Evolutionary conservation across 2,888 invertebrate species (phyloP).

Genomic region (Ernsta delagoae): DNA sequence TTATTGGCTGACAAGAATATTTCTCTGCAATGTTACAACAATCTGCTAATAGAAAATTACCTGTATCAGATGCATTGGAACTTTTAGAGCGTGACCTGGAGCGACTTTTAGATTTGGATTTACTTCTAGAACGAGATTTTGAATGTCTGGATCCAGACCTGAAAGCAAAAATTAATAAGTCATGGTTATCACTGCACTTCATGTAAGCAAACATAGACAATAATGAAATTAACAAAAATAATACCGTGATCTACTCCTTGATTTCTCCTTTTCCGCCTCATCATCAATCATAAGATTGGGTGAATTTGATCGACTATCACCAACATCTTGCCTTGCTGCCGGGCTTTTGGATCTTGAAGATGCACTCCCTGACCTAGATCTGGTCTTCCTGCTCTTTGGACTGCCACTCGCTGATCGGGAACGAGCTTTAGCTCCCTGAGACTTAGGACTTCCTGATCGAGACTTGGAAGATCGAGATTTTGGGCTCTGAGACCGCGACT

Average conservation of each 20-base stretch:
- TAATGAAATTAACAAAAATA: too few species aligned
- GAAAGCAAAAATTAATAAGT: slow-evolving; percentile 36
- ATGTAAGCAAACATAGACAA: background rate
- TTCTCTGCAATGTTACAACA: too few species aligned
- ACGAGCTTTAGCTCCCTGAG: slow-evolving; percentile 53
- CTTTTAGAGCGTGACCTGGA: slow-evolving; percentile 75
- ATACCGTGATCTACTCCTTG: slow-evolving; percentile 60
- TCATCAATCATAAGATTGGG: slow-evolving; percentile 83
- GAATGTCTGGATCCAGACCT: slow-evolving; percentile 73
- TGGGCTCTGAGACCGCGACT: slow-evolving; percentile 56
- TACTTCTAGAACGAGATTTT: slow-evolving; percentile 71
- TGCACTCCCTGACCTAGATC: slow-evolving; percentile 60
- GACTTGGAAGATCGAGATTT: slow-evolving; percentile 57
- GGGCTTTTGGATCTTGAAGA: slow-evolving; percentile 70
- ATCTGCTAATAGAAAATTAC: slow-evolving; percentile 21
- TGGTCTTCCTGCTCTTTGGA: slow-evolving; percentile 63
- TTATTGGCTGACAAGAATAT: too few species aligned
- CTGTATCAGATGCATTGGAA: slow-evolving; percentile 65
- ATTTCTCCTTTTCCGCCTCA: slow-evolving; percentile 66
- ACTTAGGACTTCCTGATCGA: slow-evolving; percentile 62
- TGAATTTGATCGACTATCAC: slow-evolving; percentile 80
- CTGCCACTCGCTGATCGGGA: slow-evolving; percentile 77
- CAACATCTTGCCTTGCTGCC: slow-evolving; percentile 59
- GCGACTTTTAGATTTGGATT: slow-evolving; percentile 75
- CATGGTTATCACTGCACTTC: background rate